Evolutionary conservation across 2,113 vertebrate species (phyloP).

Genomic region (Zonotrichia leucophrys): DNA sequence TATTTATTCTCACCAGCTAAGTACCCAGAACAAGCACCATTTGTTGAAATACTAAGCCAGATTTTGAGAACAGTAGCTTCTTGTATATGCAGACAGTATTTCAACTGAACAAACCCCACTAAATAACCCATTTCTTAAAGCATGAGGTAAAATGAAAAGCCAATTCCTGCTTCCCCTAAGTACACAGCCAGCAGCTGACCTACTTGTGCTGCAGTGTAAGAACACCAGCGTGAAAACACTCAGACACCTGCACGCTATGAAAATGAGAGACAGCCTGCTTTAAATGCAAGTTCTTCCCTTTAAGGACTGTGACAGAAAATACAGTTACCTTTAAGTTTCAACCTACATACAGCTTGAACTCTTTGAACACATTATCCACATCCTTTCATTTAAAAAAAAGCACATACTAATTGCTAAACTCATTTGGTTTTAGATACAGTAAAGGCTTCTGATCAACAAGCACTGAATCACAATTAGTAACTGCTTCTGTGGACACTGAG

Average conservation of each 20-base stretch:
- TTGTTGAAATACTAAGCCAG: constrained; percentile 45
- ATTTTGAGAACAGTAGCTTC: constrained; percentile 40
- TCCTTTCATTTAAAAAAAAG: neutral
- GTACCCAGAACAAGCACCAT: neutral
- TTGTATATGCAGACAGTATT: neutral
- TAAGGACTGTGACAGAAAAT: neutral
- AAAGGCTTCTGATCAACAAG: neutral
- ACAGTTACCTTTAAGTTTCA: neutral
- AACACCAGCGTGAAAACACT: neutral
- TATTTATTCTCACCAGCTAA: neutral
- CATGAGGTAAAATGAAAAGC: neutral
- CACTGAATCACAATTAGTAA: neutral
- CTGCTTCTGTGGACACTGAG: neutral
- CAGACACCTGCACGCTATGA: neutral
- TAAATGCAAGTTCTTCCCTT: neutral
- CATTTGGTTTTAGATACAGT: neutral
- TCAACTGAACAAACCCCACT: neutral
- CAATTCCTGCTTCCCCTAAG: neutral
- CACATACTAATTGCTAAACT: neutral
- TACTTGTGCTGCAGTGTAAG: neutral
- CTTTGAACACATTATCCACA: neutral
- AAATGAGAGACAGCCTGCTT: neutral
- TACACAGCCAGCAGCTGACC: neutral
- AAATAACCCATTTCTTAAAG: neutral
- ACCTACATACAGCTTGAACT: neutral